phyloP scores from a whole-genome alignment of 2,797 vertebrate species.

The Hemibagrus guttatus region DNA sequence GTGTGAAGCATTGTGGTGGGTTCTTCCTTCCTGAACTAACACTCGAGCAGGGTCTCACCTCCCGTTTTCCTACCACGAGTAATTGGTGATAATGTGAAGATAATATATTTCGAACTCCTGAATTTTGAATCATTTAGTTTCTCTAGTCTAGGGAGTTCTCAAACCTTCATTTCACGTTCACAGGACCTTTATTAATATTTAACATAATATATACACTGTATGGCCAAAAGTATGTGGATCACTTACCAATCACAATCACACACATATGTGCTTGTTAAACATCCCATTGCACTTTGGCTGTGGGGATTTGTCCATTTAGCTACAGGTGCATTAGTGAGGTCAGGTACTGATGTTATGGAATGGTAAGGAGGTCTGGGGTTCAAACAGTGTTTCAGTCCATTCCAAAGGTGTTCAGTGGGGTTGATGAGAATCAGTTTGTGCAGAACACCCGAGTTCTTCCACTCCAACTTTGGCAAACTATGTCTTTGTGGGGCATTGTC shows the following conservation, averaged over 20 bases:
- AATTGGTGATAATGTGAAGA: conserved; percentile 51
- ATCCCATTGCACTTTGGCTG: background rate
- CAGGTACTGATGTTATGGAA: background rate
- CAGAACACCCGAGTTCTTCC: background rate
- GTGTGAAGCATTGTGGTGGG: conserved; percentile 50
- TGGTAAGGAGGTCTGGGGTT: background rate
- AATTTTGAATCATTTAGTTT: conserved; percentile 35
- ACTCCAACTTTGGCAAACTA: background rate
- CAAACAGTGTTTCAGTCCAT: background rate
- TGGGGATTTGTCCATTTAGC: background rate
- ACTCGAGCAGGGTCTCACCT: conserved; percentile 40
- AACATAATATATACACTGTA: background rate
- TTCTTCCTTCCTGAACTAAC: conserved; percentile 56
- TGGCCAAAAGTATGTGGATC: background rate
- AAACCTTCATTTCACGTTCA: background rate
- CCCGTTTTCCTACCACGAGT: conserved; percentile 31
- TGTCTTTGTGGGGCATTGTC: background rate
- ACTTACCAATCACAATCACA: background rate
- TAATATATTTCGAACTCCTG: conserved; percentile 37
- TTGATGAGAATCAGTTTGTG: background rate
- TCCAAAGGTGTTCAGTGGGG: background rate
- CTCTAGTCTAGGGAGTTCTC: background rate
- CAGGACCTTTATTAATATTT: background rate
- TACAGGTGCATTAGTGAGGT: background rate
- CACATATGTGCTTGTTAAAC: background rate